Conservation (phyloP, 2,888 invertebrate genomes). For the Rhynchonema sp. region DNA sequence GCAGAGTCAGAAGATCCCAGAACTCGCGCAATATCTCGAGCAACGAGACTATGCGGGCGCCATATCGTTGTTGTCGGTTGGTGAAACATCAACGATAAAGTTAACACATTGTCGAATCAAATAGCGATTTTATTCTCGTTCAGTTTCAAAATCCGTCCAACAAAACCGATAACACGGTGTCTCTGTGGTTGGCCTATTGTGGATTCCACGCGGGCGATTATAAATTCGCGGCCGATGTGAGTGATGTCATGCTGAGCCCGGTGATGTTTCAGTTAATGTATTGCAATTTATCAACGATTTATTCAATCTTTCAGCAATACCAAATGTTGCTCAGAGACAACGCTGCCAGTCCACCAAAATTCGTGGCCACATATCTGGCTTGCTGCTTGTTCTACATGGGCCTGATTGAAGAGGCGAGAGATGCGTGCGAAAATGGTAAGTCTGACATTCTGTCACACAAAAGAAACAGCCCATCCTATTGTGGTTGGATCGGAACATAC, state of each 20-base stretch:
- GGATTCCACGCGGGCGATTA: slow-evolving; percentile 88
- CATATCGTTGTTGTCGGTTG: slow-evolving; percentile 68
- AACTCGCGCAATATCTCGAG: slow-evolving; percentile 67
- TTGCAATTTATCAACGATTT: no score
- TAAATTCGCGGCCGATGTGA: slow-evolving; percentile 52
- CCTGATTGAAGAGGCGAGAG: slow-evolving; percentile 50
- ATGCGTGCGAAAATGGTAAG: slow-evolving; percentile 37
- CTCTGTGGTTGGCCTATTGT: slow-evolving; percentile 81
- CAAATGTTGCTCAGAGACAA: slow-evolving; percentile 33
- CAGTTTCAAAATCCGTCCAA: slow-evolving; percentile 40
- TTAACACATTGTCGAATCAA: slow-evolving; percentile 10
- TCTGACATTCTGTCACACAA: no score
- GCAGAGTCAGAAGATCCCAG: slow-evolving; percentile 38
- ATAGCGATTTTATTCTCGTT: no score
- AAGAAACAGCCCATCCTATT: no score
- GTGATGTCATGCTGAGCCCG: no score
- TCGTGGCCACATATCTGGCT: slow-evolving; percentile 57
- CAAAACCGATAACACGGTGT: slow-evolving; percentile 38
- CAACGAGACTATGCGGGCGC: slow-evolving; percentile 85
- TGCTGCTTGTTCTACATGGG: slow-evolving; percentile 89
- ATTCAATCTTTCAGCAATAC: slow-evolving; percentile 29
- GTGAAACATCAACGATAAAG: background rate
- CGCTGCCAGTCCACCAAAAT: slow-evolving; percentile 34
- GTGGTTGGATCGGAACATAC: no score
- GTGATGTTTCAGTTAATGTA: no score